Evolutionary conservation across 2,888 invertebrate species (phyloP).

Genomic region (Ariolimax columbianus): DNA sequence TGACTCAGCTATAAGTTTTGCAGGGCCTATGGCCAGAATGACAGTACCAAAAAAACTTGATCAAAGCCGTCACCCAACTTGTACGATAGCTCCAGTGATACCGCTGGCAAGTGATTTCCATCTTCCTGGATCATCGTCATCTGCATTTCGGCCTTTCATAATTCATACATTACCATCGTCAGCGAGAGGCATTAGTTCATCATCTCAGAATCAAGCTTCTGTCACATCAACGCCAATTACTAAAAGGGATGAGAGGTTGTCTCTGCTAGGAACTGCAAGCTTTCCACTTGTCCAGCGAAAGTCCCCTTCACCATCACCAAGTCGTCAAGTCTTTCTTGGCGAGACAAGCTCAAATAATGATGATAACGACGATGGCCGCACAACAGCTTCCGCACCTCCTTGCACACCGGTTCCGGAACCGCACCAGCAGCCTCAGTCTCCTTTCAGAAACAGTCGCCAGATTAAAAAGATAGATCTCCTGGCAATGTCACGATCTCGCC

Average conservation of each 20-base stretch:
- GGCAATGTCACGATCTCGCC: conserved; percentile 52
- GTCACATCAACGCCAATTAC: conserved; percentile 40
- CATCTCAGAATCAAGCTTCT: conserved; percentile 19
- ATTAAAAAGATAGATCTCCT: conserved; percentile 48
- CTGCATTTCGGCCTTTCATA: conserved; percentile 50
- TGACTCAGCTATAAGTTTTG: conserved; percentile 9
- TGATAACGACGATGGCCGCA: conserved; percentile 48
- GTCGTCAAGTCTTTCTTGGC: conserved; percentile 7
- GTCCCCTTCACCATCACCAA: conserved; percentile 33
- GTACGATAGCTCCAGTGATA: conserved; percentile 36
- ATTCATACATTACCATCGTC: conserved; percentile 21
- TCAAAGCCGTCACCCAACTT: neutral
- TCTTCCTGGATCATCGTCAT: conserved; percentile 47
- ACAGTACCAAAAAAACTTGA: conserved; percentile 31
- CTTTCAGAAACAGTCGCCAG: conserved; percentile 43
- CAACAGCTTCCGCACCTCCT: conserved; percentile 54
- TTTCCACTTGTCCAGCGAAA: conserved; percentile 4
- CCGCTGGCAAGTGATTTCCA: conserved; percentile 33
- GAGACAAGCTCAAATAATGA: conserved; percentile 7
- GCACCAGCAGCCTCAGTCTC: conserved; percentile 45
- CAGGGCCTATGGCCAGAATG: conserved; percentile 1
- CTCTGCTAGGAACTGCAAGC: conserved; percentile 18
- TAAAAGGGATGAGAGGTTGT: conserved; percentile 20
- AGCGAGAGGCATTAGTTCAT: conserved; percentile 21
- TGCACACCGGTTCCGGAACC: conserved; percentile 52